These are phyloP conservation scores for Idaea biselata DNA, from an alignment of 2,888 invertebrate species.

Conservation along the genomic window DNA sequence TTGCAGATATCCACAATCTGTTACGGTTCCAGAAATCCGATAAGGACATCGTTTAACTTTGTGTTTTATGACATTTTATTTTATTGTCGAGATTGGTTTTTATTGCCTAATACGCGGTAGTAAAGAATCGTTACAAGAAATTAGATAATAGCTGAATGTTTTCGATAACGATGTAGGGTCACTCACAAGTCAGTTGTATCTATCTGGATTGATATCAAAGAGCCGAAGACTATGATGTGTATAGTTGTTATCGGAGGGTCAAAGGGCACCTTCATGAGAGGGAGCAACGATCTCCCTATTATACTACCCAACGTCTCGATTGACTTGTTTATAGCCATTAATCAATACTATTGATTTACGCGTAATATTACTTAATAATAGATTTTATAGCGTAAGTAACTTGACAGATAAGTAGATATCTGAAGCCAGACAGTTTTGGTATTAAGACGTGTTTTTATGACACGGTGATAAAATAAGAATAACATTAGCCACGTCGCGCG, in stretches of 20 bases:
- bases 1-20: slow-evolving; percentile 54
- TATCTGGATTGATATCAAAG: slow-evolving; percentile 30
- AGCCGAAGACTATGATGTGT: slow-evolving; percentile 30
- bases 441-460: slow-evolving; percentile 2
- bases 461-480: background rate
- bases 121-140: background rate
- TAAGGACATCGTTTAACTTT: slow-evolving; percentile 34
- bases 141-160: slow-evolving; percentile 6
- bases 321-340: slow-evolving; percentile 68
- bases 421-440: slow-evolving; percentile 23
- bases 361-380: slow-evolving; percentile 62
- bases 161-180: slow-evolving; percentile 21
- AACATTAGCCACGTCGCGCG: slow-evolving; percentile 25
- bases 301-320: slow-evolving; percentile 53
- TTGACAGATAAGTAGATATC: slow-evolving; percentile 29
- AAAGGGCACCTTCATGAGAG: slow-evolving; percentile 48
- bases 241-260: slow-evolving; percentile 52
- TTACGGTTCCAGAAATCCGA: slow-evolving; percentile 50
- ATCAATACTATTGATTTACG: slow-evolving; percentile 57
- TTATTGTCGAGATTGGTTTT: slow-evolving; percentile 11
- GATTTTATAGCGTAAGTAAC: slow-evolving; percentile 51
- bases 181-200: slow-evolving; percentile 16
- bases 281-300: slow-evolving; percentile 68
- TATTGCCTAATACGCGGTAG: slow-evolving; percentile 1
- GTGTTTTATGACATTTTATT: slow-evolving; percentile 20